A percentile compares a stretch with the other conserved stretches of the same genome.
Conservation (phyloP, 2,797 vertebrate species). For the Myoxocephalus aenaeus region DNA sequence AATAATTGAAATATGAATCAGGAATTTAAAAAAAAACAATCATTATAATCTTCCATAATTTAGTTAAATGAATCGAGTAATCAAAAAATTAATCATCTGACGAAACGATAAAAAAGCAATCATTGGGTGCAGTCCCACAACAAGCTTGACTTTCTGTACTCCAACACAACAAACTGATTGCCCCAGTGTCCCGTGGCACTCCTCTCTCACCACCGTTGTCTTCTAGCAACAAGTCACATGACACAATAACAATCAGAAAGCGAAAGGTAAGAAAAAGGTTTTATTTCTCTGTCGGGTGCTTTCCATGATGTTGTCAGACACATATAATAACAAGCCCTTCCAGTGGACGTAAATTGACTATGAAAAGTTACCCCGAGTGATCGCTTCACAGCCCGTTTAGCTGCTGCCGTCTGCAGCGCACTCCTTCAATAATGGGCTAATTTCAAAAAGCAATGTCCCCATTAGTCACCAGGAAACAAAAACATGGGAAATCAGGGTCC, state of each 20-base stretch:
- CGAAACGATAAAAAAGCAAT: too few relatives aligned
- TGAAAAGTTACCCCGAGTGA: neutral
- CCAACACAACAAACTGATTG: neutral
- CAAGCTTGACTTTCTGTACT: neutral
- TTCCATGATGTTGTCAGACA: neutral
- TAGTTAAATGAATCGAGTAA: too few relatives aligned
- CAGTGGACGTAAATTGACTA: neutral
- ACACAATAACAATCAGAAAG: neutral
- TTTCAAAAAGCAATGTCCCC: neutral
- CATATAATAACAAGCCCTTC: neutral
- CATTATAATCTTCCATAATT: too few relatives aligned
- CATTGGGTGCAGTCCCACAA: neutral
- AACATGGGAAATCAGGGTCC: neutral
- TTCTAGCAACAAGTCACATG: neutral
- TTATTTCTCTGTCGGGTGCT: neutral
- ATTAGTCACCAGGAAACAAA: slow-evolving; percentile 1
- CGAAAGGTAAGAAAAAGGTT: neutral
- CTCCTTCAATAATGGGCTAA: neutral
- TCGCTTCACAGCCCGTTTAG: neutral
- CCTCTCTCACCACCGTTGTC: too few relatives aligned
- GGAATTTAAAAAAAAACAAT: neutral
- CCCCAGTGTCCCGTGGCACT: neutral
- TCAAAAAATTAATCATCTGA: too few relatives aligned
- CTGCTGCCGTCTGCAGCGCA: neutral
- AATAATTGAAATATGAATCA: neutral